Conservation (phyloP, 2,113 vertebrate species). For the Myotis davidii region DNA sequence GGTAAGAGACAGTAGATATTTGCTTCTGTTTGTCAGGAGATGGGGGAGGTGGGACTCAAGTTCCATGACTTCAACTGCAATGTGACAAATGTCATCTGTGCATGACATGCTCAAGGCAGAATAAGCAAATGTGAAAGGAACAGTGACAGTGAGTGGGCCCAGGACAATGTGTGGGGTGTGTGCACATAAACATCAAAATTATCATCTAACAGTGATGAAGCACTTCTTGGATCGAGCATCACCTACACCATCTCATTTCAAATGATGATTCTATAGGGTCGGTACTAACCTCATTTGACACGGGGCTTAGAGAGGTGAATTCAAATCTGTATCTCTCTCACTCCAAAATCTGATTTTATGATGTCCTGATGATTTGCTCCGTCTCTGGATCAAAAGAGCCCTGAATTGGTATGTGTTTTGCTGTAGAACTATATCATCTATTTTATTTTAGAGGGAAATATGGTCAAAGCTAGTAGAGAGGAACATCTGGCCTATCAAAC, state of each 20-base stretch:
- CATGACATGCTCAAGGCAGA: not conserved
- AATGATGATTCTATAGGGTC: not conserved
- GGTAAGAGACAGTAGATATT: not conserved
- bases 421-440: not conserved
- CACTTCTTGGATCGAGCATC: too few relatives aligned
- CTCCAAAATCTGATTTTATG: not conserved
- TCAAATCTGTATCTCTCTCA: not conserved
- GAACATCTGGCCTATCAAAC: not conserved
- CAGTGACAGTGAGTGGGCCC: not conserved
- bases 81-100: conserved; percentile 21
- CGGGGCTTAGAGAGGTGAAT: not conserved
- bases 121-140: not conserved
- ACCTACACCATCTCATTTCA: not conserved
- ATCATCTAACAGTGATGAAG: too few relatives aligned
- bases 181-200: not conserved
- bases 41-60: not conserved
- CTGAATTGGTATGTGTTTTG: not conserved
- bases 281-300: not conserved
- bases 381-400: not conserved
- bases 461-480: not conserved
- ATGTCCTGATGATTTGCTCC: not conserved
- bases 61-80: not conserved
- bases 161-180: not conserved
- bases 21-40: conserved; percentile 5
- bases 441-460: not conserved